Conservation (phyloP, 2,797 vertebrate genomes). For the Peromyscus attwateri region DNA sequence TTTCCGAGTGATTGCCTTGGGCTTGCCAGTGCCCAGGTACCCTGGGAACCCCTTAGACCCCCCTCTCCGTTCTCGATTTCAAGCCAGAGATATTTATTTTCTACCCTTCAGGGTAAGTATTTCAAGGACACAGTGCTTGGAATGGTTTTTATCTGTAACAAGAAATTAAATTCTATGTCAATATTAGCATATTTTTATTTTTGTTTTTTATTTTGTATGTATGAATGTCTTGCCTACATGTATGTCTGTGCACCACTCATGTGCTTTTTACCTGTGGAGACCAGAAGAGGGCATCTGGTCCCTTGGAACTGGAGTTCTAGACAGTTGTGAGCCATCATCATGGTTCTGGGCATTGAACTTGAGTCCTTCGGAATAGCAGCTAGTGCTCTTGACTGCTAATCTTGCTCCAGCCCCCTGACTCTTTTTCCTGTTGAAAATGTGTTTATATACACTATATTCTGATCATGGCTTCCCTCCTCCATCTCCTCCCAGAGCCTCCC, state of each 20-base stretch:
- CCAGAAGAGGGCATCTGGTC: not conserved
- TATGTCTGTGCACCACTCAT: not conserved
- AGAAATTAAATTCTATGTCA: slow-evolving; percentile 63
- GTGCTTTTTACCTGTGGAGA: not conserved
- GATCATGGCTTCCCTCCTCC: too few species aligned
- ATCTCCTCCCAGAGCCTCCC: too few species aligned
- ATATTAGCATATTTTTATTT: slow-evolving; percentile 46
- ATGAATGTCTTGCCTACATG: not conserved
- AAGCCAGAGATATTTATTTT: slow-evolving; percentile 97
- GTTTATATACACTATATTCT: too few species aligned
- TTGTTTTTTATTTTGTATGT: not conserved
- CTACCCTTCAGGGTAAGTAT: slow-evolving; percentile 95
- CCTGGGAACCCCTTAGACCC: slow-evolving; percentile 97
- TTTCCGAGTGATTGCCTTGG: slow-evolving; percentile 98
- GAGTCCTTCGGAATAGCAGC: not conserved
- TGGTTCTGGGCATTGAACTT: not conserved
- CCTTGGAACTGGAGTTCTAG: not conserved
- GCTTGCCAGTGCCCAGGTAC: slow-evolving; percentile 97
- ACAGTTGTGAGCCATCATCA: not conserved
- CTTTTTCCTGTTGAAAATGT: too few species aligned
- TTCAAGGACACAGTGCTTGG: slow-evolving; percentile 56
- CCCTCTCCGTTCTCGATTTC: slow-evolving; percentile 97
- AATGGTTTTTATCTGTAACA: slow-evolving; percentile 38
- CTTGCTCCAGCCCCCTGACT: not conserved
- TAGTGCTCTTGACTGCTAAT: too few species aligned